These are phyloP conservation scores for Ia io DNA, from an alignment of 2,113 vertebrate genomes.

Conservation along the genomic window DNA sequence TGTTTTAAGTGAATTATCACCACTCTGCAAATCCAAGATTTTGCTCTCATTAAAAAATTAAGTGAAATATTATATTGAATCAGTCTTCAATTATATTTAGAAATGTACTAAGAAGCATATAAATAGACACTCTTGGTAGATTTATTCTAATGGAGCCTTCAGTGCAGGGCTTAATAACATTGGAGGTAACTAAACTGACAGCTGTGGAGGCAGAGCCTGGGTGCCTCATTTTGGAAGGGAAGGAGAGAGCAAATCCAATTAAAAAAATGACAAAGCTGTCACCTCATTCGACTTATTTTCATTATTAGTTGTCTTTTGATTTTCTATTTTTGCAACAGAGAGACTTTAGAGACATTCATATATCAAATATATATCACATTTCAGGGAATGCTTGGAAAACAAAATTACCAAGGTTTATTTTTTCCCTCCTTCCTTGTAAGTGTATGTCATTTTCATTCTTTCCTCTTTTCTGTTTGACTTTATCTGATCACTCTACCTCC, in stretches of 20 bases:
- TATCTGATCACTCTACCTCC: not conserved
- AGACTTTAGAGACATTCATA: conserved; percentile 14
- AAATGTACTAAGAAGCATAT: conserved; percentile 48
- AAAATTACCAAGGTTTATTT: conserved; percentile 29
- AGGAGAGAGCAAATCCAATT: conserved; percentile 55
- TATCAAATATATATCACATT: not conserved
- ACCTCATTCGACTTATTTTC: conserved; percentile 31
- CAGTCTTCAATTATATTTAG: conserved; percentile 22
- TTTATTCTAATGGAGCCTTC: conserved; percentile 42
- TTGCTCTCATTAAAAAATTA: conserved; percentile 55
- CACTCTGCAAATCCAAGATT: not conserved
- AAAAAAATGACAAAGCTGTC: conserved; percentile 55
- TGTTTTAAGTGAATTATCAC: not conserved
- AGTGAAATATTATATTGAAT: conserved; percentile 14
- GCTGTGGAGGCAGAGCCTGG: conserved; percentile 37
- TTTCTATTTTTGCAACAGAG: conserved; percentile 32
- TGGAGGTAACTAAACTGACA: conserved; percentile 37
- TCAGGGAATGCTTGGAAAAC: conserved; percentile 41
- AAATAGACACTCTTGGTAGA: conserved; percentile 21
- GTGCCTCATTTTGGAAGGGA: conserved; percentile 45
- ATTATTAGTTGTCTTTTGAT: conserved; percentile 60
- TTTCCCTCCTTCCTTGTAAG: conserved; percentile 17
- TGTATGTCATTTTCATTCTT: not conserved
- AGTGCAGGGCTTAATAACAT: not conserved
- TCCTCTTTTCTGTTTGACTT: not conserved